Percentiles rank a stretch among this genome's conserved stretches.
phyloP scores from a whole-genome alignment of 53 echinoderm and acorn worm genomes.

The Crossaster papposus region DNA sequence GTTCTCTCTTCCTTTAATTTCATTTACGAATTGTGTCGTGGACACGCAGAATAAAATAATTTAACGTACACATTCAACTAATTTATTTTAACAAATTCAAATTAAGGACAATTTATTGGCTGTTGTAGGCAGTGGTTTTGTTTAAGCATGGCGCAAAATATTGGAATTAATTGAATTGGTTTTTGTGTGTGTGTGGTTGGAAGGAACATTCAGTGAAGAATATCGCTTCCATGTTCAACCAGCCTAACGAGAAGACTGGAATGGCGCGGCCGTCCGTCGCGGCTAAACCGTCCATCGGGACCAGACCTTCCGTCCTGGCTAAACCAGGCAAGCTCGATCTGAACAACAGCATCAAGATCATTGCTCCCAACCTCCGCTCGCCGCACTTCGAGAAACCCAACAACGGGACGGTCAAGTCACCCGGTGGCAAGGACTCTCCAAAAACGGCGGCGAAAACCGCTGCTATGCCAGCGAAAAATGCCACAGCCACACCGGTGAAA shows the following conservation, averaged over 20 bases:
- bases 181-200: no score
- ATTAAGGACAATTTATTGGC: neutral
- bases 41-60: neutral
- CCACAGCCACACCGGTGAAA: neutral
- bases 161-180: no score
- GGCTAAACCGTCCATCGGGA: constrained; percentile 18
- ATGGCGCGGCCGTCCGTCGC: constrained; percentile 9
- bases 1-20: neutral
- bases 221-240: constrained; percentile 53
- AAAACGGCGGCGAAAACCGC: neutral
- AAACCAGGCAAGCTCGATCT: constrained; percentile 52
- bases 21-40: neutral
- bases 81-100: neutral
- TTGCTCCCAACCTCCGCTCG: constrained; percentile 10
- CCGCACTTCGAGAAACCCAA: constrained; percentile 5
- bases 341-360: constrained; percentile 27
- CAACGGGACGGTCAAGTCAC: constrained; percentile 26
- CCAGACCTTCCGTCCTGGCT: neutral
- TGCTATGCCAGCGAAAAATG: neutral
- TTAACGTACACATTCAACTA: neutral
- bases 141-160: neutral
- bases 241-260: neutral
- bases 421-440: neutral
- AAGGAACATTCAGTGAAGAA: constrained; percentile 56
- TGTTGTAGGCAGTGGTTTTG: neutral